phyloP scores from a whole-genome alignment of 2,113 vertebrate species.

The Turnix velox region DNA sequence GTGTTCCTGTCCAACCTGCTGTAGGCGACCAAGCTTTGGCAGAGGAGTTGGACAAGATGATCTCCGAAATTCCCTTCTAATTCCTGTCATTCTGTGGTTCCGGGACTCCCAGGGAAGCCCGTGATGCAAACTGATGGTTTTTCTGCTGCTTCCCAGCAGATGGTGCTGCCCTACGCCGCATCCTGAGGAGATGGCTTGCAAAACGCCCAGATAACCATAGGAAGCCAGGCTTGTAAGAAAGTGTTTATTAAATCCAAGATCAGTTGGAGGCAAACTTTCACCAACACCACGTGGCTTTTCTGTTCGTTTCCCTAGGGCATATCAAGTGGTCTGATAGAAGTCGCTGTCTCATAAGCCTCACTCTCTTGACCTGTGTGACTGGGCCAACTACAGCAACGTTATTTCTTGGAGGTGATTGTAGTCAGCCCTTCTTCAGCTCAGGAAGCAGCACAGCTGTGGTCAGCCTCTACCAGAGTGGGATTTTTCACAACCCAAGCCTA shows the following conservation, averaged over 20 bases:
- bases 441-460: neutral
- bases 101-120: neutral
- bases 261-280: neutral
- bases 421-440: neutral
- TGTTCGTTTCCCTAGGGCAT: neutral
- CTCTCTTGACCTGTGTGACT: neutral
- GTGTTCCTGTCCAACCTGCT: neutral
- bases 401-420: neutral
- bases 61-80: neutral
- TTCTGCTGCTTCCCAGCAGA: slow-evolving; percentile 53
- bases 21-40: neutral
- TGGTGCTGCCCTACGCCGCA: slow-evolving; percentile 37
- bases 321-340: neutral
- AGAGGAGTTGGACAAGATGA: neutral
- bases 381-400: neutral
- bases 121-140: neutral
- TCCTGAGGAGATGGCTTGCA: neutral
- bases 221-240: neutral
- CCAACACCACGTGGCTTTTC: neutral
- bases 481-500: neutral
- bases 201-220: neutral
- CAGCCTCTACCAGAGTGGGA: neutral
- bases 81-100: neutral
- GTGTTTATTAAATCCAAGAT: neutral
- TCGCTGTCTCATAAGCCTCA: neutral